Conservation (phyloP, 2,797 vertebrate species). For the Dallia pectoralis region DNA sequence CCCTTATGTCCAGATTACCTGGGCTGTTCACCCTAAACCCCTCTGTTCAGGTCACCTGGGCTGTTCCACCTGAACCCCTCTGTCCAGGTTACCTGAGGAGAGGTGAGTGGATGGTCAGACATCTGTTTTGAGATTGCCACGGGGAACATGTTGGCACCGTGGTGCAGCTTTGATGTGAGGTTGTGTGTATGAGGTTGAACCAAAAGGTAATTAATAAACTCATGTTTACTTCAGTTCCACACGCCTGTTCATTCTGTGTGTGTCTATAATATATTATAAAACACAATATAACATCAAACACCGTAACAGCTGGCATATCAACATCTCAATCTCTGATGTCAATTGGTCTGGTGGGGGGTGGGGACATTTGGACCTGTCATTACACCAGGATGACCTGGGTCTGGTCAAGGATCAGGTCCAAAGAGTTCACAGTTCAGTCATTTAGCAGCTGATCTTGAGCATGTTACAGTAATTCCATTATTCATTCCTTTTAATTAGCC, state of each 20-base stretch:
- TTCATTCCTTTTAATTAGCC: no score
- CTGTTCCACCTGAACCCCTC: constrained; percentile 34
- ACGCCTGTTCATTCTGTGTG: constrained; percentile 22
- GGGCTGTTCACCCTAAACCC: not conserved
- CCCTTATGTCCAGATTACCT: not conserved
- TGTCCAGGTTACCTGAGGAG: constrained; percentile 11
- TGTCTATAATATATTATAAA: not conserved
- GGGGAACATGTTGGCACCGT: not conserved
- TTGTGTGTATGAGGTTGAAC: constrained; percentile 57
- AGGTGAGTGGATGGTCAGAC: constrained; percentile 19
- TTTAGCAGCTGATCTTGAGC: no score
- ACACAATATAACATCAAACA: not conserved
- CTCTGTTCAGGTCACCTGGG: constrained; percentile 35
- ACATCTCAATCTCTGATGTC: not conserved
- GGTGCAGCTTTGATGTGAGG: constrained; percentile 63
- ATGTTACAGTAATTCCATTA: no score
- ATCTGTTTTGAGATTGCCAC: constrained; percentile 9
- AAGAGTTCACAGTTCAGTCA: no score
- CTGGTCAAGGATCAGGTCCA: no score
- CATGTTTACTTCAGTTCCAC: constrained; percentile 59
- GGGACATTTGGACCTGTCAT: no score
- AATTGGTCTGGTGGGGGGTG: not conserved
- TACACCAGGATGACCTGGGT: no score
- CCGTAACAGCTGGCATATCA: not conserved
- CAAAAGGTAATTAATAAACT: constrained; percentile 70